Evolutionary conservation across 2,797 vertebrate species (phyloP), one percentile per base, ranked within the genome.

Genomic region (Sparus aurata): DNA sequence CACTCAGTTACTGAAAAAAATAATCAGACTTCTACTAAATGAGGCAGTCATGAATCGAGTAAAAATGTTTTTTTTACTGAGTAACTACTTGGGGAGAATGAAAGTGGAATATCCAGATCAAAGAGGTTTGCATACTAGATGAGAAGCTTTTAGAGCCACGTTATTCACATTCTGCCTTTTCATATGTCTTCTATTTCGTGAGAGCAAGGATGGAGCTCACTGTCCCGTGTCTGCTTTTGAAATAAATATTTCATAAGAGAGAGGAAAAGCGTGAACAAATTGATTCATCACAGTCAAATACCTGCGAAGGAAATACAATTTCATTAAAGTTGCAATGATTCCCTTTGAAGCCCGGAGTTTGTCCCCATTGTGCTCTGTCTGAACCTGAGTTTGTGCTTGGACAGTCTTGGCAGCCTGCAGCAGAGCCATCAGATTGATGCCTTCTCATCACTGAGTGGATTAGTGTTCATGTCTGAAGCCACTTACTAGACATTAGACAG

Each of bases 401-500:
- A 73, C 69, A 88, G 75, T 77, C 84, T 93, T 93, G 95, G 93
- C 92, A 91, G 85, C 70, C 68, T 69, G 60, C 64, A 82, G 85
- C 79, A 85, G 73, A 83, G 88, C 86, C 86, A 81, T 93, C 93
- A 93, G 83, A 85, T 84, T 4, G 84, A 80, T 87, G 79, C 71
- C 92, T 85, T 91, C 91, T 95, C 93, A 94, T 94, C 94, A 81
- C 89, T 73, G 88, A 75, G 73, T 92, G 93, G 94, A 95, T 95
- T 95, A 95, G 92, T 71, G 89, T 82, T 89, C 91, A 87, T 87
- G 87, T 95, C 93, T 94, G 93, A 93, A 87, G 83, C 86, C 89
- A 92, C 93, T 94, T 94, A 93, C 90, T 70, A 73, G 79, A 94
- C 91, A 93, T 94, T 87, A 94, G 92, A 94, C 89, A 47, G 87